Base-by-base conservation (phyloP, 2,113 vertebrate genomes). In the Colinus virginianus region DNA sequence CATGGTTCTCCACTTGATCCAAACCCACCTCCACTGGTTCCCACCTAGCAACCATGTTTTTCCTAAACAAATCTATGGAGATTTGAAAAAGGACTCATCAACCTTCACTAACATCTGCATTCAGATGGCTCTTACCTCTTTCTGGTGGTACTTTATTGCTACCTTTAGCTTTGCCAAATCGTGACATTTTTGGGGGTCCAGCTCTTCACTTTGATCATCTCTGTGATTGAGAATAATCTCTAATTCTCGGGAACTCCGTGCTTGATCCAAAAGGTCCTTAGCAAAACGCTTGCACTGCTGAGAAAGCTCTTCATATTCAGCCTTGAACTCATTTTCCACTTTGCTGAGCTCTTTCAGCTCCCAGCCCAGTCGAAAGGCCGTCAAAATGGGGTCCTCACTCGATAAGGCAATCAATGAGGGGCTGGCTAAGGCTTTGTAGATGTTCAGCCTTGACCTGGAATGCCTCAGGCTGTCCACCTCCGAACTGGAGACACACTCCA, bases 81-180 rank as follows among this genome's bases (percentile, higher is more conserved):
- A 23, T 81, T 11, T 14, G 0, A 76, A 38, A 63, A 78, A 78
- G 5, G 0, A 36, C 42, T 9, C 23, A 4, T 13, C 72, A 80
- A 18, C 83, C 34, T 49, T 51, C 69, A 34, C 45, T 23, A 42
- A 28, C 55, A 30, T 91, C 72, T 7, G 2, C 23, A 48, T 69
- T 30, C 11, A 53, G 48, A 78, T 4, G 8, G 11, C 53, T 78
- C 98, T 96, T 98, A 99, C 99, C 99, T 99, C 99, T 94, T 99
- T 99, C 96, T 99, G 99, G 96, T 99, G 99, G 89, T 99, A 99
- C 95, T 99, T 99, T 98, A 99, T 99, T 96, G 99, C 99, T 92
- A 99, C 98, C 89, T 99, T 99, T 78, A 99, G 98, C 95, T 99
- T 99, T 90, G 99, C 99, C 95, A 99, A 97, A 94, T 99, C 99